Conservation (phyloP, 2,113 vertebrate species). For the Regulus satrapa region DNA sequence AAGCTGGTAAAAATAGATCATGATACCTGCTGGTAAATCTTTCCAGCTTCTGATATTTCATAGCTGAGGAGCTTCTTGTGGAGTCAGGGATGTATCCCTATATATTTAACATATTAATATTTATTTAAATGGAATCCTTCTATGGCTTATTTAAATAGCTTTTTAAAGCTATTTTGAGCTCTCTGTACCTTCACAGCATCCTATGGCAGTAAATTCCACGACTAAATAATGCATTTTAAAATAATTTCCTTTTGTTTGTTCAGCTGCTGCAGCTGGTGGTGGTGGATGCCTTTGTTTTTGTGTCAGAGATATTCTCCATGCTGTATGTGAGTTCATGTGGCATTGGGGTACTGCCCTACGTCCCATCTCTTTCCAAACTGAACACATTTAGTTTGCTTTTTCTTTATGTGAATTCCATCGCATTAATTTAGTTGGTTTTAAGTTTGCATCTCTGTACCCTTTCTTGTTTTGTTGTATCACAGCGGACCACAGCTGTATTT, state of each 20-base stretch:
- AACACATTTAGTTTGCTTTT: not conserved
- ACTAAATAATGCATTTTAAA: not conserved
- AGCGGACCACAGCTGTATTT: not conserved
- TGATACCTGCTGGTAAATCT: not conserved
- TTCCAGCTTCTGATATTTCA: not conserved
- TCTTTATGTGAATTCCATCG: not conserved
- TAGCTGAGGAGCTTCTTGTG: not conserved
- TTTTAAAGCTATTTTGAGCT: not conserved
- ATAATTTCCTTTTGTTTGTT: not conserved
- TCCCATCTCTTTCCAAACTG: not conserved
- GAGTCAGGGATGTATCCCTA: not conserved
- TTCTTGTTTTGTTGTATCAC: not conserved
- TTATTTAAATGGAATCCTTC: not conserved
- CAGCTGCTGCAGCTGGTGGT: not conserved
- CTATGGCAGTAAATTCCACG: not conserved
- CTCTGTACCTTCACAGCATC: not conserved
- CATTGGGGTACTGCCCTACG: not conserved
- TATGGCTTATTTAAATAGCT: not conserved
- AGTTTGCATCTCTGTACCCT: not conserved
- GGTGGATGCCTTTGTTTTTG: not conserved
- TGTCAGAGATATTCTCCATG: not conserved
- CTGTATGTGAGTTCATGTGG: accelerated
- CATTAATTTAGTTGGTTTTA: not conserved
- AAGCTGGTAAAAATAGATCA: not conserved
- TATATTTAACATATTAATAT: not conserved